A percentile compares a stretch with the other conserved stretches of the same genome.
Conservation (phyloP, 2,113 vertebrate species). For the Phrynosoma platyrhinos region DNA sequence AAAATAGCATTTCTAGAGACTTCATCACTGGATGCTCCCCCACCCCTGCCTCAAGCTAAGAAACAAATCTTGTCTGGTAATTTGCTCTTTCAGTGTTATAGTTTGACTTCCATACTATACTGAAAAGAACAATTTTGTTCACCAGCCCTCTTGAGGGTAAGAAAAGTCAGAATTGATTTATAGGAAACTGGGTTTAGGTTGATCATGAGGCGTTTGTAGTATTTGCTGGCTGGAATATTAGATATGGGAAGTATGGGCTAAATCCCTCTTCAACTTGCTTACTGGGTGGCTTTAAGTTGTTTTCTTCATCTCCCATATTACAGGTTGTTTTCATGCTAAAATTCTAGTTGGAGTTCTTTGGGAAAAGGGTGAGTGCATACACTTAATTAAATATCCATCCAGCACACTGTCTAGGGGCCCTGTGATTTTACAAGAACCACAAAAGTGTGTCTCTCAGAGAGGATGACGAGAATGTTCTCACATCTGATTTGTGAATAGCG, state of each 20-base stretch:
- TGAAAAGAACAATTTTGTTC: neutral
- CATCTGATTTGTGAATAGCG: neutral
- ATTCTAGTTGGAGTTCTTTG: neutral
- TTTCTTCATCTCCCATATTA: neutral
- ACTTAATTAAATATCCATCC: slow-evolving; percentile 1
- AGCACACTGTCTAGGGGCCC: neutral
- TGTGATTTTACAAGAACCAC: neutral
- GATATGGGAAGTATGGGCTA: neutral
- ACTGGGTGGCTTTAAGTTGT: neutral
- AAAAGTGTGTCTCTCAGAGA: neutral
- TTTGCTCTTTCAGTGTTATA: neutral
- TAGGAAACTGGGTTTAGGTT: neutral
- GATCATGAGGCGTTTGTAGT: neutral
- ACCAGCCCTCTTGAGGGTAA: neutral
- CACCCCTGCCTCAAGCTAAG: neutral
- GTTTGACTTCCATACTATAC: neutral
- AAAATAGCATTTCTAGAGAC: neutral
- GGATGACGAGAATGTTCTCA: neutral
- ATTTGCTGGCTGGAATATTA: neutral
- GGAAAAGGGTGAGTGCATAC: neutral
- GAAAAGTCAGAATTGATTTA: neutral
- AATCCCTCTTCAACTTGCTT: neutral
- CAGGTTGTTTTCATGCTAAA: neutral
- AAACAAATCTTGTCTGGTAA: neutral
- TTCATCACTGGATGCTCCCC: neutral